Percentiles rank a stretch among this genome's conserved stretches.
Evolutionary conservation across 2,797 vertebrate species (phyloP).

Genomic region (Antrozous pallidus): DNA sequence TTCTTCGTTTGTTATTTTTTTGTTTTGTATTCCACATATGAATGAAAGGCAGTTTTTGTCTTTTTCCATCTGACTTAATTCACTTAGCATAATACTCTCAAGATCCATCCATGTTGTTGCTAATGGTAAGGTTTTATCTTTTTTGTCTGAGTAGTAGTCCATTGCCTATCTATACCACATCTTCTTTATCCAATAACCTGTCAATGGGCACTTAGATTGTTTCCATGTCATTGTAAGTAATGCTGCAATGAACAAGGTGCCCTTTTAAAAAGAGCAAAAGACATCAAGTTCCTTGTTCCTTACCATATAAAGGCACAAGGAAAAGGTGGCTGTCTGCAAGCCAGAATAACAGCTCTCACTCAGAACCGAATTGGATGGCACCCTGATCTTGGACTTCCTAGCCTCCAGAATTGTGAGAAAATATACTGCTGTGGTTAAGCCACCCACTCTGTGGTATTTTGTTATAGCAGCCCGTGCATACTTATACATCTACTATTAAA

Average conservation of each 20-base stretch:
- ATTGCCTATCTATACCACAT: neutral
- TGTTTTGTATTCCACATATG: neutral
- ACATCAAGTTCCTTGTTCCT: neutral
- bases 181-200: neutral
- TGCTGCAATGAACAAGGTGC: neutral
- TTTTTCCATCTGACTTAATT: neutral
- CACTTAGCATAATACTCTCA: neutral
- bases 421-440: neutral
- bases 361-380: neutral
- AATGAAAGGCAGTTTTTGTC: neutral
- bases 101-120: too few species aligned
- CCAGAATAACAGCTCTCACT: neutral
- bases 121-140: neutral
- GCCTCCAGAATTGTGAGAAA: neutral
- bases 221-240: neutral
- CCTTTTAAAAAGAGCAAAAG: neutral
- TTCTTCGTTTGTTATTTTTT: neutral
- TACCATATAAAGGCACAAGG: neutral
- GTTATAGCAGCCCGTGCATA: neutral
- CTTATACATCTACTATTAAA: neutral
- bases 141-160: neutral
- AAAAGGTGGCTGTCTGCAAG: neutral
- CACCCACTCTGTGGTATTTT: neutral
- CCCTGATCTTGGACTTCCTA: neutral
- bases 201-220: neutral